These are phyloP conservation scores for Apodemus speciosus DNA, from an alignment of 2,113 vertebrate genomes.

Conservation along the genomic window DNA sequence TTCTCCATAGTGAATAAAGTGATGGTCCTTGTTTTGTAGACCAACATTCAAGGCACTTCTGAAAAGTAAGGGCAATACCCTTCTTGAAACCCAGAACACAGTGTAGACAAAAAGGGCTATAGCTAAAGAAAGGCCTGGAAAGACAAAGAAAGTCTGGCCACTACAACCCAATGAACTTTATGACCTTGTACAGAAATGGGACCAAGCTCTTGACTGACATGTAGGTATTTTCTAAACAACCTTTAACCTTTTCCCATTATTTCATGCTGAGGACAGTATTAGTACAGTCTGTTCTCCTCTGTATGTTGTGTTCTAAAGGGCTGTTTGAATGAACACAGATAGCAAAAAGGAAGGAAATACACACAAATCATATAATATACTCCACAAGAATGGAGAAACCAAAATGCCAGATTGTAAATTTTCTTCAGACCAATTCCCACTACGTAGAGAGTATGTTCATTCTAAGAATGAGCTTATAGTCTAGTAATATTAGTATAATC, in stretches of 20 bases:
- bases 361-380: not conserved
- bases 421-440: not conserved
- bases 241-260: not conserved
- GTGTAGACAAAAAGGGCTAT: not conserved
- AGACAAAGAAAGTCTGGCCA: rapidly evolving
- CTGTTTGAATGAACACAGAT: not conserved
- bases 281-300: not conserved
- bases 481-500: not conserved
- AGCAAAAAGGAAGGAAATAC: not conserved
- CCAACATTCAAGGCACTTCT: not conserved
- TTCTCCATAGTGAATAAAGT: not conserved
- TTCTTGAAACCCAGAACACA: not conserved
- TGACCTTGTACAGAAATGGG: rapidly evolving
- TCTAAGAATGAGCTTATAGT: no score
- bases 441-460: not conserved
- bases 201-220: not conserved
- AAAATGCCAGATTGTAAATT: not conserved
- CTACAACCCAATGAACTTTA: rapidly evolving
- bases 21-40: not conserved
- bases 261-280: not conserved
- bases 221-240: not conserved
- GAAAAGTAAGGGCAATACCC: not conserved
- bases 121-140: not conserved
- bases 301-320: not conserved
- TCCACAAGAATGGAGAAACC: not conserved